These are phyloP conservation scores for Pipra filicauda DNA, from an alignment of 2,113 vertebrate species.

Conservation along the genomic window DNA sequence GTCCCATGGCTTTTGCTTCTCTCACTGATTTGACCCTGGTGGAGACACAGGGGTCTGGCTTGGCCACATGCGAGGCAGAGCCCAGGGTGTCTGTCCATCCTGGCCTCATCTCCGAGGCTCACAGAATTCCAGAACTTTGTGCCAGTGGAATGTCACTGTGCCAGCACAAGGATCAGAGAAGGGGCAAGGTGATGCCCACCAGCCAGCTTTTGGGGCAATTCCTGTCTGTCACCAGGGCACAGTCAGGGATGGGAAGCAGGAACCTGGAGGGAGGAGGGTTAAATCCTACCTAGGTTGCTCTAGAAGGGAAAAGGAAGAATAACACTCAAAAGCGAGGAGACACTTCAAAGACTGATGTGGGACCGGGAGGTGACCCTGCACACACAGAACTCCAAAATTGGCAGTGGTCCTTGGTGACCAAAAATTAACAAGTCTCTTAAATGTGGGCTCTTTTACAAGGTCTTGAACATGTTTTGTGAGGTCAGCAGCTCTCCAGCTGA, in stretches of 20 bases:
- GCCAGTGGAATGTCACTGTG: background rate
- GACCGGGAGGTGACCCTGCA: background rate
- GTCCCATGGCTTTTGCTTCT: background rate
- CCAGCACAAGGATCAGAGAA: background rate
- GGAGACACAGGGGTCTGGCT: background rate
- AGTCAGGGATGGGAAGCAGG: background rate
- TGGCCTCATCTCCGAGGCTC: rapidly evolving
- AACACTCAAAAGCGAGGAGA: background rate
- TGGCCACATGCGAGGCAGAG: rapidly evolving
- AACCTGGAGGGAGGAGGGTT: background rate
- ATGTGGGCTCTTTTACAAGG: background rate
- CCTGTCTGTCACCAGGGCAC: background rate
- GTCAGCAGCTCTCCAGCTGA: background rate
- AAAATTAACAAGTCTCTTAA: background rate
- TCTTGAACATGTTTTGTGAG: background rate
- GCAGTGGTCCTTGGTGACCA: background rate
- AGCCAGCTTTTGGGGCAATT: background rate
- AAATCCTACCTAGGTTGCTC: background rate
- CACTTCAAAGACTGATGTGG: background rate
- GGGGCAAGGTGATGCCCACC: background rate
- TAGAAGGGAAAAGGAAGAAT: background rate
- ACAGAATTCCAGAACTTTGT: background rate
- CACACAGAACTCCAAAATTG: background rate
- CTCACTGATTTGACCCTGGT: rapidly evolving
- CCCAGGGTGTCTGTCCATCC: background rate